Evolutionary conservation across 2,113 vertebrate genomes (phyloP).

Genomic region (Cheirogaleus medius): DNA sequence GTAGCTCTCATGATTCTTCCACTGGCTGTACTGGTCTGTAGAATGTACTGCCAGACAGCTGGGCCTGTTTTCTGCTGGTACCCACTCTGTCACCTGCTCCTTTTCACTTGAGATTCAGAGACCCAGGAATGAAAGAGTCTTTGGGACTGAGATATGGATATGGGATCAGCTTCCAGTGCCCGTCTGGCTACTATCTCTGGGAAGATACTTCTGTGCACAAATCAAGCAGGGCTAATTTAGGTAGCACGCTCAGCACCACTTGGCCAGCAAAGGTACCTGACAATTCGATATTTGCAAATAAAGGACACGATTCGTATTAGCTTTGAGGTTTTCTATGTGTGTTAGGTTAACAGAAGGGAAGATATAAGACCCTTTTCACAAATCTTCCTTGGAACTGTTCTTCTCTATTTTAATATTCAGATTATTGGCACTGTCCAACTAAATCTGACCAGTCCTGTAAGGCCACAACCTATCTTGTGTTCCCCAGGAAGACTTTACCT

Average conservation of each 20-base stretch:
- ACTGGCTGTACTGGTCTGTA: neutral
- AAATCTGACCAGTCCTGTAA: neutral
- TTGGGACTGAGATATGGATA: neutral
- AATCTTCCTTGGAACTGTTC: neutral
- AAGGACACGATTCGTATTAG: neutral
- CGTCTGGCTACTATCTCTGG: neutral
- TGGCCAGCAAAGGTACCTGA: neutral
- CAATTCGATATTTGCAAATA: neutral
- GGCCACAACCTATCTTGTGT: neutral
- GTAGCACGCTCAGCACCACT: neutral
- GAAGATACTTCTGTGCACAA: neutral
- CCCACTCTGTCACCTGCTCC: neutral
- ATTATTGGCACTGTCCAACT: neutral
- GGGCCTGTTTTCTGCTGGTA: neutral
- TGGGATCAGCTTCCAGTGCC: neutral
- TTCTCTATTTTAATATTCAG: neutral
- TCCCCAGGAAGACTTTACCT: neutral
- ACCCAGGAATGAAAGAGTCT: neutral
- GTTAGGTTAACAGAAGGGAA: neutral
- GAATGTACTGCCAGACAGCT: accelerated
- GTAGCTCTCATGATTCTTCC: neutral
- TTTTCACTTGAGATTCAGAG: neutral
- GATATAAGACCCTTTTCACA: neutral
- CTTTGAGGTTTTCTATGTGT: neutral
- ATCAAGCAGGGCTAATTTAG: neutral